Conservation (phyloP, 2,888 invertebrate species). For the Xanthorhoe spadicearia region DNA sequence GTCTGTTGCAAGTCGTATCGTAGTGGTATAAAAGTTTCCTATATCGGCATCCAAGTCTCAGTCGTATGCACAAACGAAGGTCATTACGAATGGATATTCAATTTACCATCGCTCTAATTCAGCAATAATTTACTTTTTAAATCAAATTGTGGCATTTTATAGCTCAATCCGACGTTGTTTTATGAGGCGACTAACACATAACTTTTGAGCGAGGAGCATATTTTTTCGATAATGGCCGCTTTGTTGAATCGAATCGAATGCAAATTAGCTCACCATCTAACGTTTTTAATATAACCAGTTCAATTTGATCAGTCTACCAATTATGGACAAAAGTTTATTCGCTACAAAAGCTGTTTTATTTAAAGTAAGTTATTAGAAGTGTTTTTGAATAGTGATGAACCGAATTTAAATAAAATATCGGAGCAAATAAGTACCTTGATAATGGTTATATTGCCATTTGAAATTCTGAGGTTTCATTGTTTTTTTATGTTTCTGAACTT, state of each 20-base stretch:
- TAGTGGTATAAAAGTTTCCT: neutral
- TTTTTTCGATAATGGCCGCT: constrained; percentile 41
- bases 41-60: constrained; percentile 51
- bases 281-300: constrained; percentile 35
- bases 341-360: constrained; percentile 14
- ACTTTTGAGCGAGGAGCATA: constrained; percentile 42
- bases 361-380: constrained; percentile 2
- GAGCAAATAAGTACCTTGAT: neutral
- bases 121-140: constrained; percentile 70
- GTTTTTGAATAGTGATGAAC: constrained; percentile 4
- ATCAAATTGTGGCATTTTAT: constrained; percentile 67
- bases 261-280: constrained; percentile 36
- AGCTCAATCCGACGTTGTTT: constrained; percentile 58
- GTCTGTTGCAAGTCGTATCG: neutral
- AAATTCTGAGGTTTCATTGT: neutral
- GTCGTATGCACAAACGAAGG: constrained; percentile 73
- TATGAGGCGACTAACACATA: constrained; percentile 48
- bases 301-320: constrained; percentile 35
- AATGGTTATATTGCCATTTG: neutral
- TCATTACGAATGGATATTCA: constrained; percentile 75
- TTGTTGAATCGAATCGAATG: constrained; percentile 36
- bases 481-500: neutral
- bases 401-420: neutral
- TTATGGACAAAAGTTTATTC: constrained; percentile 23
- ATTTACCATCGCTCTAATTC: constrained; percentile 73